Base-by-base conservation (phyloP, 2,113 vertebrate species). In the Phalacrocorax aristotelis region DNA sequence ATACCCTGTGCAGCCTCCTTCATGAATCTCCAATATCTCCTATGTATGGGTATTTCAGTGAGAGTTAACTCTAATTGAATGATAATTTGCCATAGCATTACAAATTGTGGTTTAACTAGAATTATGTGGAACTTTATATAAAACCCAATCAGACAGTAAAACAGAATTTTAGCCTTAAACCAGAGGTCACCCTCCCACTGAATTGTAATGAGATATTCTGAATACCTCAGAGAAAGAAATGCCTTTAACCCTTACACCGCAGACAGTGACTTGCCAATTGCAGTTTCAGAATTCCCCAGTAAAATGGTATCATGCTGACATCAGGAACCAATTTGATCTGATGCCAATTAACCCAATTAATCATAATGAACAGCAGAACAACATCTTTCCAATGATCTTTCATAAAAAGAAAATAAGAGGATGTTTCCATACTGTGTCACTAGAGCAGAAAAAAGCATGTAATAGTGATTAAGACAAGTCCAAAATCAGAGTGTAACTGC, bases 71-170 rank as follows among this genome's bases (percentile, higher is more conserved):
- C 94, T 97, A 97, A 97, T 96, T 96, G 95, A 97, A 96, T 91
- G 95, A 94, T 97, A 98, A 98, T 98, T 97, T 97, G 72, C 95
- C 95, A 61, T 96, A 98, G 90, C 95, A 94, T 97, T 96, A 96
- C 96, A 97, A 97, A 97, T 97, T 93, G 91, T 92, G 65, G 95
- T 96, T 97, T 95, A 97, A 97, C 95, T 97, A 95, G 96, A 97
- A 96, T 95, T 97, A 94, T 90, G 90, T 95, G 96, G 94, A 97
- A 97, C 91, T 97, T 95, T 87, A 93, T 95, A 96, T 71, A 95
- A 97, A 97, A 97, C 96, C 86, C 90, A 97, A 97, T 96, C 97
- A 97, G 91, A 94, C 71, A 96, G 96, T 96, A 96, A 97, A 97
- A 42, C 78, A 96, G 95, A 95, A 94, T 97, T 97, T 97, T 96